Evolutionary conservation across 2,888 invertebrate genomes (phyloP).

Genomic region (Gisinianus flammeolus): DNA sequence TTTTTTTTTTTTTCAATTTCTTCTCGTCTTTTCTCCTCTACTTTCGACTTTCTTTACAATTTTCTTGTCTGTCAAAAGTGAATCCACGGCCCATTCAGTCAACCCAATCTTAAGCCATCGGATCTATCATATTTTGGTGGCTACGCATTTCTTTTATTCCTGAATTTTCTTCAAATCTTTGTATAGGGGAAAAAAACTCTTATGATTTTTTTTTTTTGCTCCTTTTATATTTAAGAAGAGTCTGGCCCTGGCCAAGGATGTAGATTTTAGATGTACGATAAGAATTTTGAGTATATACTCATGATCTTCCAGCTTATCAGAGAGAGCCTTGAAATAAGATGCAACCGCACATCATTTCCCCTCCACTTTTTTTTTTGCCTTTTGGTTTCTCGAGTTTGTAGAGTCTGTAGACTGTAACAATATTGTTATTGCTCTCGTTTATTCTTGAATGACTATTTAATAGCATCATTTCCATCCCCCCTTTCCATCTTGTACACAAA

Average conservation of each 20-base stretch:
- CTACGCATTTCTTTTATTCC: too few relatives aligned
- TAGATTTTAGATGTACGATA: too few relatives aligned
- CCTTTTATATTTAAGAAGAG: too few relatives aligned
- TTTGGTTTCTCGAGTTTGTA: too few relatives aligned
- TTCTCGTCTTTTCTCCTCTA: neutral
- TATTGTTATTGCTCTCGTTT: neutral
- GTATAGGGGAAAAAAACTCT: neutral
- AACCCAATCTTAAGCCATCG: neutral
- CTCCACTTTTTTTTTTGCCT: neutral
- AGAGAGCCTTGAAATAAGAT: too few relatives aligned
- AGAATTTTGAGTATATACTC: too few relatives aligned
- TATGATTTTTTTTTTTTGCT: neutral
- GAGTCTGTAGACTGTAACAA: neutral
- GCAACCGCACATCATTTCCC: too few relatives aligned
- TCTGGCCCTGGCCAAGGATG: too few relatives aligned
- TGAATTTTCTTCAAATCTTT: neutral
- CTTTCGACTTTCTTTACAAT: neutral
- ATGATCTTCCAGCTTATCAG: too few relatives aligned
- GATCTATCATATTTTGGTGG: too few relatives aligned
- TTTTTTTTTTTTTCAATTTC: neutral
- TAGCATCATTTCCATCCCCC: neutral
- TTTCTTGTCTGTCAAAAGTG: slow-evolving; percentile 8
- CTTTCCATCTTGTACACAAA: neutral
- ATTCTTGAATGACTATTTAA: neutral
- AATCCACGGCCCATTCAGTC: slow-evolving; percentile 1